phyloP scores from a whole-genome alignment of 1,140 invertebrate species.

The Eulimnadia texana region DNA sequence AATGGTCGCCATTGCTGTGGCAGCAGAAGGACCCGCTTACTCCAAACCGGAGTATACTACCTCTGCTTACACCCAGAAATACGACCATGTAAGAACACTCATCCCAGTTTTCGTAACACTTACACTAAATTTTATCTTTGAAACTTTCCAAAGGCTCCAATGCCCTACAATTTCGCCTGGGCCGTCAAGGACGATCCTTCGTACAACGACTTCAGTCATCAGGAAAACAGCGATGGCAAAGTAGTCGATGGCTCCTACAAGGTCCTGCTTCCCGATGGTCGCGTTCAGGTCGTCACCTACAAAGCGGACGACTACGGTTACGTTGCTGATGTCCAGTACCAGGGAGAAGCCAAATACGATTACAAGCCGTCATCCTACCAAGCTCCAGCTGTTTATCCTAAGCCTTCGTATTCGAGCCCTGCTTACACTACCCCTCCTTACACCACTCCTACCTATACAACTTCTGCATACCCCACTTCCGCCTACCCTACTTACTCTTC shows the following conservation, averaged over 20 bases:
- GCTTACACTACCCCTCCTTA: not conserved
- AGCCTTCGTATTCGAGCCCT: not conserved
- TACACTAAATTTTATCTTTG: not conserved
- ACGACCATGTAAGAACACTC: not conserved
- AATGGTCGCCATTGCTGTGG: not conserved
- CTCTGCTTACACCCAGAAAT: not conserved
- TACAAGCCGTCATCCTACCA: not conserved
- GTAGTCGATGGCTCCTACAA: constrained; percentile 13
- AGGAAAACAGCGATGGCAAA: constrained; percentile 22
- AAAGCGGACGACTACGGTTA: constrained; percentile 10
- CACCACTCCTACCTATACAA: not conserved
- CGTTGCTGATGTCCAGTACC: constrained; percentile 13
- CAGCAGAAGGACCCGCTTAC: not conserved
- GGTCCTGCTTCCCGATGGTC: constrained; percentile 17
- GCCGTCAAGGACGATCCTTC: constrained; percentile 23
- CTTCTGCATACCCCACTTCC: not conserved
- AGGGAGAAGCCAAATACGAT: constrained; percentile 1
- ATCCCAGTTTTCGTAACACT: not conserved
- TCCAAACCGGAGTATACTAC: not conserved
- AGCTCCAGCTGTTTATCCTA: not conserved
- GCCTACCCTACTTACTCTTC: not conserved
- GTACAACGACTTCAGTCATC: constrained; percentile 21
- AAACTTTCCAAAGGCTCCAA: constrained; percentile 2
- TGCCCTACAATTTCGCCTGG: constrained; percentile 24
- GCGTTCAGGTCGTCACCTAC: constrained; percentile 17